These are phyloP conservation scores for Tromatobia lineatoria DNA, from an alignment of 2,888 invertebrate species.

Conservation along the genomic window DNA sequence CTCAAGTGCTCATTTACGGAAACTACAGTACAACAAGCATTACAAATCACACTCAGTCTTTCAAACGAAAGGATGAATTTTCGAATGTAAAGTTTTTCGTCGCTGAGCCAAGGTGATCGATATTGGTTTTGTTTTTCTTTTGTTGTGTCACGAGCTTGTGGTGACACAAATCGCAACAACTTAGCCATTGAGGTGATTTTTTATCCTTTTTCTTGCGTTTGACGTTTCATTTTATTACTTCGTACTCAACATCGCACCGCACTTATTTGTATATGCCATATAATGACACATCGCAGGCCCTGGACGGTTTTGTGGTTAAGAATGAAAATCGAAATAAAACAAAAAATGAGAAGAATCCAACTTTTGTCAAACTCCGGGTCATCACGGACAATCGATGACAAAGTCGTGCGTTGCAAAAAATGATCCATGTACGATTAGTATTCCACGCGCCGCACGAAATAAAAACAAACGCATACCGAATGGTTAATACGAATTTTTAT, in stretches of 20 bases:
- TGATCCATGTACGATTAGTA: slow-evolving; percentile 42
- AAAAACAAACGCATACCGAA: slow-evolving; percentile 57
- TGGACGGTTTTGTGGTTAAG: slow-evolving; percentile 52
- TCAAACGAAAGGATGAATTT: slow-evolving; percentile 48
- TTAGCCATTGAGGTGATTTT: slow-evolving; percentile 31
- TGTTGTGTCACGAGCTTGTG: slow-evolving; percentile 55
- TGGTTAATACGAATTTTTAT: slow-evolving; percentile 65
- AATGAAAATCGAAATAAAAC: slow-evolving; percentile 38
- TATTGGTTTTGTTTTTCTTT: slow-evolving; percentile 65
- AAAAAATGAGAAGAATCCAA: slow-evolving; percentile 2
- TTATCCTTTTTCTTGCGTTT: slow-evolving; percentile 36
- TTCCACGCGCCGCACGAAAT: slow-evolving; percentile 48
- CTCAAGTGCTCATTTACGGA: slow-evolving; percentile 62
- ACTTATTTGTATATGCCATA: slow-evolving; percentile 41
- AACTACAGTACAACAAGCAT: slow-evolving; percentile 74
- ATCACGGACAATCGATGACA: slow-evolving; percentile 54
- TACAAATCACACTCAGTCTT: slow-evolving; percentile 68
- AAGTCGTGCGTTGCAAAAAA: slow-evolving; percentile 30
- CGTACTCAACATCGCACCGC: slow-evolving; percentile 53
- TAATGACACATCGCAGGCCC: slow-evolving; percentile 50
- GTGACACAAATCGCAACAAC: slow-evolving; percentile 8
- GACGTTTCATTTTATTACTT: slow-evolving; percentile 29
- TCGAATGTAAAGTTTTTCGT: slow-evolving; percentile 28
- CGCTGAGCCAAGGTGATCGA: slow-evolving; percentile 27
- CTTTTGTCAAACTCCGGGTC: slow-evolving; percentile 53